Evolutionary conservation across 2,888 invertebrate genomes (phyloP).

Genomic region (Epirrita christyi): DNA sequence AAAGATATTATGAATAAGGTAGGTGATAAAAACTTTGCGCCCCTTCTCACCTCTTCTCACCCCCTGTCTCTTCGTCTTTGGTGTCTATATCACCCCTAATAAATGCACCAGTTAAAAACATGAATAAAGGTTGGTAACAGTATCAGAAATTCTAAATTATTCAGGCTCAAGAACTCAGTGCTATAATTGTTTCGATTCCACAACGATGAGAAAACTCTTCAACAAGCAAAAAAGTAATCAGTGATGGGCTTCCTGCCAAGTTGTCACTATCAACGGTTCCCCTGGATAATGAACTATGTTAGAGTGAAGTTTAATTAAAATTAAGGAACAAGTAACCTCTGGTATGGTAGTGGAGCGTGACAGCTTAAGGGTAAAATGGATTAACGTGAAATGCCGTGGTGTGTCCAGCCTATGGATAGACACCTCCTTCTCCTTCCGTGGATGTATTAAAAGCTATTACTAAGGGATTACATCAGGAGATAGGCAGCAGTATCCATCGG

Average conservation of each 20-base stretch:
- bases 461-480: too few species aligned
- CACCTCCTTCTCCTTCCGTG: too few species aligned
- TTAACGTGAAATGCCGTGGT: neutral
- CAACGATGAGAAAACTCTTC: constrained; percentile 5
- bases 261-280: constrained; percentile 10
- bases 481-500: too few species aligned
- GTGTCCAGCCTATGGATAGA: neutral
- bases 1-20: too few species aligned
- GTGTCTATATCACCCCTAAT: too few species aligned
- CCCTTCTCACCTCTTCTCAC: too few species aligned
- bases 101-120: too few species aligned
- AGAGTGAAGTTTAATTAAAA: constrained; percentile 26
- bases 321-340: constrained; percentile 27
- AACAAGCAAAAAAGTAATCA: constrained; percentile 7
- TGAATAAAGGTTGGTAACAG: too few species aligned
- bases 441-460: too few species aligned
- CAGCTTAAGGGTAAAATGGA: neutral
- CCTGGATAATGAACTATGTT: constrained; percentile 11
- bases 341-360: constrained; percentile 14
- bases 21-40: too few species aligned
- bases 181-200: neutral
- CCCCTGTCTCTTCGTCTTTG: too few species aligned
- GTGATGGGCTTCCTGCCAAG: constrained; percentile 18
- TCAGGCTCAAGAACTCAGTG: neutral
- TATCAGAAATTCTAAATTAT: constrained; percentile 1